phyloP scores from a whole-genome alignment of 2,797 vertebrate species.

The Strix occidentalis region DNA sequence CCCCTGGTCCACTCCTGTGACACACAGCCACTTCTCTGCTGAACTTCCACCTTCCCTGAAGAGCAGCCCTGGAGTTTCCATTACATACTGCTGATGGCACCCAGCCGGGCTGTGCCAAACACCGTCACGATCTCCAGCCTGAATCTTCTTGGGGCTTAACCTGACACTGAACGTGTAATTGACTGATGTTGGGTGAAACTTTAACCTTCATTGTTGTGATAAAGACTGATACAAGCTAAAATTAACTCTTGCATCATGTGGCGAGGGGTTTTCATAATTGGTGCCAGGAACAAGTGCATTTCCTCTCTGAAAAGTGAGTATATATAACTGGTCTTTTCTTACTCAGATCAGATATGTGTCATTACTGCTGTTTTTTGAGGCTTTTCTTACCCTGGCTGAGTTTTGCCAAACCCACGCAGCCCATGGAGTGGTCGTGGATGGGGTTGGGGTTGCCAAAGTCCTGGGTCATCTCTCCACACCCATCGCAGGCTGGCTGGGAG shows the following conservation, averaged over 20 bases:
- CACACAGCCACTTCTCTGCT: neutral
- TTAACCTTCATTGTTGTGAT: neutral
- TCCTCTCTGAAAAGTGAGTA: constrained; percentile 18
- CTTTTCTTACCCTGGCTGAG: neutral
- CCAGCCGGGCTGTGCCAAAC: neutral
- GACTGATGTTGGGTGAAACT: neutral
- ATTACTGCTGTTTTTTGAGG: neutral
- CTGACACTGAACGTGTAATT: neutral
- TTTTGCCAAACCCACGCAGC: neutral
- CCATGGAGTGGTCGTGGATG: fast-evolving
- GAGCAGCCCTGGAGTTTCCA: neutral
- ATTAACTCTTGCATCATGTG: constrained; percentile 37
- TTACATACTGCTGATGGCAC: neutral
- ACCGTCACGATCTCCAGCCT: neutral
- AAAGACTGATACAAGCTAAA: constrained; percentile 9
- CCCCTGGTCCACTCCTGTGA: neutral
- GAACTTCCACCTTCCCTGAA: neutral
- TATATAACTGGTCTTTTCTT: neutral
- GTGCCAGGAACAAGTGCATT: constrained; percentile 46
- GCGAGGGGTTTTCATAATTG: constrained; percentile 20
- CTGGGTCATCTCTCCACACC: neutral
- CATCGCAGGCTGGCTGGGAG: neutral
- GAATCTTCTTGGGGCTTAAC: neutral
- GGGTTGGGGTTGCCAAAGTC: neutral
- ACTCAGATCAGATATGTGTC: neutral